Evolutionary conservation across 2,888 invertebrate species (phyloP), one percentile per base, ranked within the genome.

Genomic region (Prenolepis imparis): DNA sequence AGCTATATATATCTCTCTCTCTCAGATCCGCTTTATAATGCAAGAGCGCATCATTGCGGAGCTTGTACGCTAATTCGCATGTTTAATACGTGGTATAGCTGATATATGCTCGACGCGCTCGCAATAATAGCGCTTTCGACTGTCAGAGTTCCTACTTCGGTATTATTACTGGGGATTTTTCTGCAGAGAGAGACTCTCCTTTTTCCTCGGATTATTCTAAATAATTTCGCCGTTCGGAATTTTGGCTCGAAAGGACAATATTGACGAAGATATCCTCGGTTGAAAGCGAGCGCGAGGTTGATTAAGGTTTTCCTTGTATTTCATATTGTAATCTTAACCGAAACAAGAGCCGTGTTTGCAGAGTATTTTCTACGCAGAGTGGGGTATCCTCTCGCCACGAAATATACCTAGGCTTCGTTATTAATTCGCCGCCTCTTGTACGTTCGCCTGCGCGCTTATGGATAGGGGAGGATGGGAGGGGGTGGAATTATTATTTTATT

Each of bases 401-500:
- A 41, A 67, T 68, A 18, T 24, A 59, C 18, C 11, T 64, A 21
- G 44, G 18, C 36, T 28, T 59, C 36, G 83, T 89, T 83, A 86
- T 90, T 89, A 89, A 88, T 89, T 88, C 74, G 67, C 68, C 52
- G 52, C n/a, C n/a, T 8, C 18, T 8, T 36, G 5, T 36, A 5
- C 36, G 36, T 4, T 3, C 83, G 32, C 61, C 15, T 32, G 39
- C 48, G n/a, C 83, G 41, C 80, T 84, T 83, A 67, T 85, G n/a
- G 52, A 2, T 6, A 3, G 0, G 44, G 44, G 44, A 3, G 3
- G 44, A 3, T n/a, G 11, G 41, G 41, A 36, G 12, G 12, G 44
- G 3, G 59, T 74, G 86, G 86, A 92, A 93, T 92, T 91, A 89
- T 92, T 92, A 90, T 92, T 93, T 93, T 92, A 93, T 88, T 88